Percentiles rank a stretch among this genome's conserved stretches.
Evolutionary conservation across 2,797 vertebrate genomes (phyloP).

Genomic region (Chanos chanos): DNA sequence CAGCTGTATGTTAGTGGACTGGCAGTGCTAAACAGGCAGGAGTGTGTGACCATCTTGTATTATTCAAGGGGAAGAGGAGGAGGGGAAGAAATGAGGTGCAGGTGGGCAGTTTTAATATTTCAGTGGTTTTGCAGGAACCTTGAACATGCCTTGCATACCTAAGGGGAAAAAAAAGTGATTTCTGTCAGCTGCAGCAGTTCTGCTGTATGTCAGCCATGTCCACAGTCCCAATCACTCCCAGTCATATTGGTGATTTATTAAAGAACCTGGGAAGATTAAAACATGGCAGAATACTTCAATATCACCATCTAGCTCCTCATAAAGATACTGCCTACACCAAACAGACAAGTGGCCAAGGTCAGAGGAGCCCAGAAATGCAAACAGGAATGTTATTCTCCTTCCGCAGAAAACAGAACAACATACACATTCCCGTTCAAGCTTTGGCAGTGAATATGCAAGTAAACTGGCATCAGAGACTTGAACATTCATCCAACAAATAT

Average conservation of each 20-base stretch:
- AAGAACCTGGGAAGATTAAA: conserved; percentile 18
- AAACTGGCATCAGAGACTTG: too few species aligned
- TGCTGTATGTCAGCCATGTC: conserved; percentile 24
- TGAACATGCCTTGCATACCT: conserved; percentile 51
- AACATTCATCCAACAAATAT: too few species aligned
- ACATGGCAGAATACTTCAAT: conserved; percentile 12
- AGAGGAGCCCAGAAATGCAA: conserved; percentile 16
- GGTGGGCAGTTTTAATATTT: conserved; percentile 52
- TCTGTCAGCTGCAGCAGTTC: conserved; percentile 33
- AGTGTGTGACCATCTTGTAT: conserved; percentile 44
- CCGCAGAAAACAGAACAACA: background rate
- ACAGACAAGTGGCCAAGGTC: conserved; percentile 14
- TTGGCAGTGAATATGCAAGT: too few species aligned
- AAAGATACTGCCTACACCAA: conserved; percentile 32
- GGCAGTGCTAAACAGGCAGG: conserved; percentile 15
- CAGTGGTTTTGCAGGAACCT: conserved; percentile 44
- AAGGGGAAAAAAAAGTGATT: conserved; percentile 33
- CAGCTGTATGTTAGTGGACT: conserved; percentile 2
- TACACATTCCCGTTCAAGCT: too few species aligned
- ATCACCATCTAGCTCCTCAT: conserved; percentile 16
- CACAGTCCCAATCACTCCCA: conserved; percentile 15
- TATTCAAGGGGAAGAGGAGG: conserved; percentile 40
- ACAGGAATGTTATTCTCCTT: conserved; percentile 9
- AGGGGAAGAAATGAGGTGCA: conserved; percentile 23
- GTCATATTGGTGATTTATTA: conserved; percentile 37